Percentiles rank a stretch among this genome's conserved stretches.
Evolutionary conservation across 2,113 vertebrate genomes (phyloP).

Genomic region (Gobio gobio): DNA sequence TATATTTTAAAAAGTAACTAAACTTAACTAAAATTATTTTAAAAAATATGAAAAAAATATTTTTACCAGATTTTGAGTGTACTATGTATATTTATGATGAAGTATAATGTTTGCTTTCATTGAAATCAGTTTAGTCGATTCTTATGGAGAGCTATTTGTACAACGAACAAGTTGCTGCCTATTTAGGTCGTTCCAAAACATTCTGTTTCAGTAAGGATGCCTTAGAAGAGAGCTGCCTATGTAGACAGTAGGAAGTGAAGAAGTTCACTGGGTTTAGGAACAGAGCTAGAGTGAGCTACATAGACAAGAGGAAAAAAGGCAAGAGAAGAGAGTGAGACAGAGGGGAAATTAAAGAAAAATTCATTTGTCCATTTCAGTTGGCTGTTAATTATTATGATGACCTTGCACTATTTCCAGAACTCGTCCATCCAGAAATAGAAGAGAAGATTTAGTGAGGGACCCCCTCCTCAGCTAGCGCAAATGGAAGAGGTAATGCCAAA

Average conservation of each 20-base stretch:
- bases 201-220: background rate
- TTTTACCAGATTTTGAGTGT: no score
- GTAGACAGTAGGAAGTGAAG: background rate
- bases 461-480: slow-evolving; percentile 47
- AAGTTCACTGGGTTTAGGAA: background rate
- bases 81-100: no score
- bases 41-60: no score
- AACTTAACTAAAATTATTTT: no score
- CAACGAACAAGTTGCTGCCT: background rate
- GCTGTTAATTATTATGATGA: slow-evolving; percentile 59
- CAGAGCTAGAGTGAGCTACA: background rate
- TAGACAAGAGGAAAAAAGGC: background rate
- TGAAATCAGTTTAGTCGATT: background rate
- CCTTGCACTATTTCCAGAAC: slow-evolving; percentile 57
- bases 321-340: background rate
- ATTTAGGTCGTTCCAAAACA: background rate
- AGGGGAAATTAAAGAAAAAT: slow-evolving; percentile 1
- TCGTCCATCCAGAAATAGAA: slow-evolving; percentile 49
- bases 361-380: slow-evolving; percentile 48
- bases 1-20: no score
- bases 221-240: background rate
- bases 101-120: no score
- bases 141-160: background rate
- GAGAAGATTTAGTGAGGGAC: slow-evolving; percentile 57
- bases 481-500: slow-evolving; percentile 26